phyloP scores from a whole-genome alignment of 2,113 vertebrate species.

The Ascaphus truei region DNA sequence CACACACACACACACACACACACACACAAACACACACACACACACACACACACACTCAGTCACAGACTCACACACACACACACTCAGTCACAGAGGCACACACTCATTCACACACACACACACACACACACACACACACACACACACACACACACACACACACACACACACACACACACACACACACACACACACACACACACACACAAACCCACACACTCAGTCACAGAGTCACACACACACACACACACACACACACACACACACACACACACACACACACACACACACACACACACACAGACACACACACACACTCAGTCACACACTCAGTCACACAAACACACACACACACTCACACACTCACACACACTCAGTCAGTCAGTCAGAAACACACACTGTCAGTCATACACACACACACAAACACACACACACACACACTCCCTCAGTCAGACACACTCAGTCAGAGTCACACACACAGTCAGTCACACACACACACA shows the following conservation, averaged over 20 bases:
- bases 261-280: background rate
- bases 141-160: background rate
- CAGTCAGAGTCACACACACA: no score
- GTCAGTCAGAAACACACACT: no score
- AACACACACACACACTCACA: no score
- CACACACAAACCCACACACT: no score
- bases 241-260: background rate
- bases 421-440: no score
- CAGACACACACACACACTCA: background rate
- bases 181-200: background rate
- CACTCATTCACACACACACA: background rate
- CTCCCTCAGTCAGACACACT: no score
- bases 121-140: background rate
- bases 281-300: background rate
- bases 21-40: background rate
- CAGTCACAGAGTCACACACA: no score
- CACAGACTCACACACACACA: background rate
- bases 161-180: background rate
- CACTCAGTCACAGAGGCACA: background rate
- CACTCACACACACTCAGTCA: no score
- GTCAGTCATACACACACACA: no score
- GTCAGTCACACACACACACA: no score
- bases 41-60: background rate
- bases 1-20: background rate
- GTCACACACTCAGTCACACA: background rate